Base-by-base conservation (phyloP, 2,888 invertebrate genomes). In the Drosophila paramelanica region DNA sequence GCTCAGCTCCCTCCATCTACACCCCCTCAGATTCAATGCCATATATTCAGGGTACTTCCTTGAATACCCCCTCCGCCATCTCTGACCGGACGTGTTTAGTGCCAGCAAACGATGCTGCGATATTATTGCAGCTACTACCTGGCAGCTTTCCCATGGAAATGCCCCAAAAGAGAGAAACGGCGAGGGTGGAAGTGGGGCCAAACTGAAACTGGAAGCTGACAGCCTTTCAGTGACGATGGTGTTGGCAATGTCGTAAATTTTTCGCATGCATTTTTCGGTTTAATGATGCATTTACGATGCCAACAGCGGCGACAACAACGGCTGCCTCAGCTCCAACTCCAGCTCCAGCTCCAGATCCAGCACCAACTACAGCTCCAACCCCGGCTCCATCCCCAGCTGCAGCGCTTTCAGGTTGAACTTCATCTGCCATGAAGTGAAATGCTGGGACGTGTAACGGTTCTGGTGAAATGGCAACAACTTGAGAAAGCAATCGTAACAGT, bases 201-300 rank as follows among this genome's bases (percentile, higher is more conserved):
- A 41, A 39, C 47, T 43, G 49, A 20, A 53, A 38, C 49, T 58
- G 55, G 39, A 55, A 51, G 62, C 53, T 65, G 38, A 53, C 33
- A 58, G 75, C 67, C 77, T 82, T 76, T 76, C 53, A 65, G 70
- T 50, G 55, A 68, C 73, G 55, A 68, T 71, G 81, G 88, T 85
- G 86, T 85, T 79, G 79, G 79, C 60, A 74, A 74, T 69, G 79
- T 90, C 90, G 81, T 89, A 89, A 90, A 89, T 80, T 86, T 79
- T 81, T 74, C 78, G 82, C 86, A 88, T 88, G 90, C 88, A 88
- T 86, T 90, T 89, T 89, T 84, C 77, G 75, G 80, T 86, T 89
- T 89, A 89, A 90, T 89, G 90, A 90, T 88, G 89, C 89, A 88
- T 90, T 90, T 89, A 89, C 89, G 90, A 90, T 82, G 77, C 78